Percentiles rank a stretch among this genome's conserved stretches.
Evolutionary conservation across 2,888 invertebrate genomes (phyloP).

Genomic region (Zele albiditarsus): DNA sequence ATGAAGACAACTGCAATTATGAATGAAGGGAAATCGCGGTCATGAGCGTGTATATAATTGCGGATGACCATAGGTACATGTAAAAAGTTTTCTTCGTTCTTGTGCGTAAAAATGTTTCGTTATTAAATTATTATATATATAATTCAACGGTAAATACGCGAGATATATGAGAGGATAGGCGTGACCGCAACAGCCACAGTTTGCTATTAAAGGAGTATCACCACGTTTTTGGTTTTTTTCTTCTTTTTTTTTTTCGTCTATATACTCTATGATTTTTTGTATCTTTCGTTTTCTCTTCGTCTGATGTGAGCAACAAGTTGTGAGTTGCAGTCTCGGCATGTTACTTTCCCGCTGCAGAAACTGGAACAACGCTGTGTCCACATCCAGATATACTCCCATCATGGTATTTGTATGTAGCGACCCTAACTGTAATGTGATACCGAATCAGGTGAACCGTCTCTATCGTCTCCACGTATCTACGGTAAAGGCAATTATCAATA

Average conservation of each 20-base stretch:
- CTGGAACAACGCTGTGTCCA: slow-evolving; percentile 56
- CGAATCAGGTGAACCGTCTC: not conserved
- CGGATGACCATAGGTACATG: not conserved
- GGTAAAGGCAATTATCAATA: not conserved
- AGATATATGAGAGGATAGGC: slow-evolving; percentile 4
- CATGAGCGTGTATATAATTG: not conserved
- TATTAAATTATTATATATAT: slow-evolving; percentile 5
- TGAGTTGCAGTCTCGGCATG: slow-evolving; percentile 37
- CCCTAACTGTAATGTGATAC: slow-evolving; percentile 58
- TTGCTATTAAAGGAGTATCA: slow-evolving; percentile 13
- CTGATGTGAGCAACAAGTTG: slow-evolving; percentile 35
- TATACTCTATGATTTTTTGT: not conserved
- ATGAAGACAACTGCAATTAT: not conserved
- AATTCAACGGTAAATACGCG: slow-evolving; percentile 10
- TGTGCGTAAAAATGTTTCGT: not conserved
- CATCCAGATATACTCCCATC: slow-evolving; percentile 44
- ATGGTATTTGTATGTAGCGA: slow-evolving; percentile 52
- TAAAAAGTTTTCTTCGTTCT: not conserved
- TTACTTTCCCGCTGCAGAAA: slow-evolving; percentile 51
- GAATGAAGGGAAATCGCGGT: slow-evolving; percentile 2
- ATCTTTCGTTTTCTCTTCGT: slow-evolving; percentile 16
- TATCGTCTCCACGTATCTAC: not conserved
- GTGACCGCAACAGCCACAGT: slow-evolving; percentile 1
- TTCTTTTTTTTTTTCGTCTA: slow-evolving; percentile 1
- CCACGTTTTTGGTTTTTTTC: slow-evolving; percentile 40